These are phyloP conservation scores for Drosophila micromelanica DNA, from an alignment of 1,140 invertebrate species.

Conservation along the genomic window DNA sequence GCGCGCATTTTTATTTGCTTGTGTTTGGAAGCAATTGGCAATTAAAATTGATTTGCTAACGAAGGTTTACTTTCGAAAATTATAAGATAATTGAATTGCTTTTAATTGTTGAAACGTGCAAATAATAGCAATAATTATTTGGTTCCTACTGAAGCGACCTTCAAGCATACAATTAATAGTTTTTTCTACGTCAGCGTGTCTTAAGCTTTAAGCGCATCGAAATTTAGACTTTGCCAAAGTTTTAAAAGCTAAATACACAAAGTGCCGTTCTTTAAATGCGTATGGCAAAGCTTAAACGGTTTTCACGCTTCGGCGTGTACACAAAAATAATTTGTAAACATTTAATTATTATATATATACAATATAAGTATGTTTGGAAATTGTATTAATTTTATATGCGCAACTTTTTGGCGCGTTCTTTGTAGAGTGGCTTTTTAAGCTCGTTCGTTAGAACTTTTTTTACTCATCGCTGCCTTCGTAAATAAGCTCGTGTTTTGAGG, in stretches of 20 bases:
- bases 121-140: background rate
- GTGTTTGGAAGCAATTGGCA: background rate
- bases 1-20: background rate
- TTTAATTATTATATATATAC: background rate
- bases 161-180: background rate
- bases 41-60: background rate
- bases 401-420: background rate
- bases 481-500: constrained; percentile 42
- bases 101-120: background rate
- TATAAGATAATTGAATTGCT: background rate
- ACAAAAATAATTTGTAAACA: background rate
- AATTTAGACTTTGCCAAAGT: constrained; percentile 53
- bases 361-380: background rate
- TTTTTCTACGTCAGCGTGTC: constrained; percentile 10
- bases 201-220: constrained; percentile 75
- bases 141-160: background rate
- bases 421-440: constrained; percentile 35
- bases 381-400: constrained; percentile 4
- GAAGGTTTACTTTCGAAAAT: background rate
- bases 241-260: constrained; percentile 55
- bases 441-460: constrained; percentile 31
- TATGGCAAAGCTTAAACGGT: constrained; percentile 47
- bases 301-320: too few relatives aligned
- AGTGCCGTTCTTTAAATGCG: constrained; percentile 13
- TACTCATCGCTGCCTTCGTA: background rate